Percentiles rank a stretch among this genome's conserved stretches.
Conservation (phyloP, 2,797 vertebrate genomes). For the Rhinatrema bivittatum region DNA sequence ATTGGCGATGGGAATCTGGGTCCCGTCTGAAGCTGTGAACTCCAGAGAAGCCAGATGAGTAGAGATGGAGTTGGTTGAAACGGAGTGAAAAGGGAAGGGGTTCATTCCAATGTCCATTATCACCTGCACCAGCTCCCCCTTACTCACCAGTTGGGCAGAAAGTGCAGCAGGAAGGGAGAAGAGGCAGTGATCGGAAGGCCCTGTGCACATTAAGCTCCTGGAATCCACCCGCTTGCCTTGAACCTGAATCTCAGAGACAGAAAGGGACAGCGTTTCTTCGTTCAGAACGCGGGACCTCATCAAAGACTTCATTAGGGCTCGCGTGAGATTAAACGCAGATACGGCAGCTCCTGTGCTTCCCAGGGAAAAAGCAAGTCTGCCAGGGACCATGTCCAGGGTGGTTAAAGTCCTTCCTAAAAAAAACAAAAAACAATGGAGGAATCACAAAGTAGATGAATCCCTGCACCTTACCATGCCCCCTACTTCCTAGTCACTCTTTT, state of each 20-base stretch:
- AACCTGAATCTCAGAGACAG: constrained; percentile 41
- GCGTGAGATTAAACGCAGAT: constrained; percentile 40
- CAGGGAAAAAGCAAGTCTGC: background rate
- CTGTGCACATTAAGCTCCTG: constrained; percentile 46
- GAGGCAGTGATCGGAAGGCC: constrained; percentile 26
- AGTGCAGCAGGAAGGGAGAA: constrained; percentile 53
- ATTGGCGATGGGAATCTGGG: constrained; percentile 43
- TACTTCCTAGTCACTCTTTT: no score
- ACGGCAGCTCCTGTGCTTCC: constrained; percentile 17
- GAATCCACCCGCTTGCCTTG: constrained; percentile 47
- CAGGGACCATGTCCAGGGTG: constrained; percentile 5
- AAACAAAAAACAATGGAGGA: background rate
- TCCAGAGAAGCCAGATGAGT: constrained; percentile 62
- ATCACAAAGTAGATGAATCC: background rate
- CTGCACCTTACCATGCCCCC: no score
- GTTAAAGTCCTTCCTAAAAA: constrained; percentile 51
- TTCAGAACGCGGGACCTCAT: constrained; percentile 34
- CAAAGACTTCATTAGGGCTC: constrained; percentile 45
- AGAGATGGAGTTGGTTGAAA: constrained; percentile 50
- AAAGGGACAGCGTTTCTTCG: constrained; percentile 39
- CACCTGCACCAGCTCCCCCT: constrained; percentile 57
- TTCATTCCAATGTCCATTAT: constrained; percentile 39
- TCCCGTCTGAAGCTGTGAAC: constrained; percentile 52
- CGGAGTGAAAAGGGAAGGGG: constrained; percentile 1
- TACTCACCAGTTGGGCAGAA: constrained; percentile 31